These are phyloP conservation scores for Anaspis maculata DNA, from an alignment of 2,888 invertebrate genomes.

Conservation along the genomic window DNA sequence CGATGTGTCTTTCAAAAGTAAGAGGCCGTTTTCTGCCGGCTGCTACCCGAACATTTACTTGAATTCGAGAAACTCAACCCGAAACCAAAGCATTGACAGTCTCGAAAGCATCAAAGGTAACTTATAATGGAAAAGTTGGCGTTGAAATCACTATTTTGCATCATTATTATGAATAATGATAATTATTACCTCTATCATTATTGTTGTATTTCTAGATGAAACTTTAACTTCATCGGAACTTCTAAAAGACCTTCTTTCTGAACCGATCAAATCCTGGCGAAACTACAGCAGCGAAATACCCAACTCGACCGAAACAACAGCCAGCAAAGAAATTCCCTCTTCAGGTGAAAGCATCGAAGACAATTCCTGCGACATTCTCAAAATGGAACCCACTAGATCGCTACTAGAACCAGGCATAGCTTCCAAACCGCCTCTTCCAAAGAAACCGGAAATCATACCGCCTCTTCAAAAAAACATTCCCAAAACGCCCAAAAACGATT, in stretches of 20 bases:
- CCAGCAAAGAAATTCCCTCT: conserved; percentile 12
- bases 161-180: not conserved
- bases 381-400: no score
- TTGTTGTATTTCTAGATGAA: conserved; percentile 24
- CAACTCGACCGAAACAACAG: conserved; percentile 11
- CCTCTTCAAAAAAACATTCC: not conserved
- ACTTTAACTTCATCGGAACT: conserved; percentile 30
- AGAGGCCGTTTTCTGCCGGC: conserved; percentile 34
- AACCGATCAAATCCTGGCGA: conserved; percentile 31
- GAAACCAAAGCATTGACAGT: conserved; percentile 19
- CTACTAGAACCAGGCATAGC: conserved; percentile 32
- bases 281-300: conserved; percentile 1
- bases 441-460: conserved; percentile 21
- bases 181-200: not conserved
- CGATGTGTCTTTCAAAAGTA: no score
- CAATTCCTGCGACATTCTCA: conserved; percentile 6
- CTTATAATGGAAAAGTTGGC: conserved; percentile 1
- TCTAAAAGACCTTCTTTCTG: conserved; percentile 30
- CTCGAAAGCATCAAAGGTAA: conserved; percentile 30
- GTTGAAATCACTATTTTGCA: no score
- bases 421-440: conserved; percentile 38
- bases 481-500: conserved; percentile 2
- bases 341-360: no score
- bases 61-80: conserved; percentile 8
- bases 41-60: conserved; percentile 18